Conservation (phyloP, 2,888 invertebrate species). For the Ariolimax columbianus region DNA sequence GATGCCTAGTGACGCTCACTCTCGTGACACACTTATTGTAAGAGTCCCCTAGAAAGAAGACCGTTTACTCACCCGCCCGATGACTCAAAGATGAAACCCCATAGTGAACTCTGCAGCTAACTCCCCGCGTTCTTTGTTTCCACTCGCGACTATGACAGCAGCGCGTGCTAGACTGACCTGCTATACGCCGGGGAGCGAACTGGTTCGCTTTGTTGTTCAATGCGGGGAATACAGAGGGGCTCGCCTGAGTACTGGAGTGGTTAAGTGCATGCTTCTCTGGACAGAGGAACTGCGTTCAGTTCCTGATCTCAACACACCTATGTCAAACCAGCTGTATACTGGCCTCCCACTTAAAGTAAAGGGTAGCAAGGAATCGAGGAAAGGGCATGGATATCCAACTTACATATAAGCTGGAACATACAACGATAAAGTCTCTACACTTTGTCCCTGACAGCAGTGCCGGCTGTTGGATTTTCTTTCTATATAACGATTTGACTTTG, state of each 20-base stretch:
- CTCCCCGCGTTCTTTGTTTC: background rate
- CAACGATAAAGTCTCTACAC: no score
- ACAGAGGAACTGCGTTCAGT: no score
- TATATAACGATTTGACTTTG: no score
- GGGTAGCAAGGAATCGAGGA: no score
- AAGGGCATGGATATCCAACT: no score
- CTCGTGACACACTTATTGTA: background rate
- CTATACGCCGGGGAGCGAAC: background rate
- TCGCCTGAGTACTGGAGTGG: background rate
- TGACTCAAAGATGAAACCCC: slow-evolving; percentile 27
- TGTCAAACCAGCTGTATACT: no score
- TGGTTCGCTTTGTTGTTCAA: slow-evolving; percentile 18
- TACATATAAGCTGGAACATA: no score
- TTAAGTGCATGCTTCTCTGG: no score
- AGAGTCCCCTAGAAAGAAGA: background rate
- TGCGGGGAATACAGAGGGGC: background rate
- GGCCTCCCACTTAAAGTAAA: no score
- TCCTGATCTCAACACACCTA: no score
- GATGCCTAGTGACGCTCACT: background rate
- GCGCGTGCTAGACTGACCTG: background rate
- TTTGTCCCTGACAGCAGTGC: no score
- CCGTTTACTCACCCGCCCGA: slow-evolving; percentile 2
- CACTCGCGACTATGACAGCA: background rate
- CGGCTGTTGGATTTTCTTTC: no score
- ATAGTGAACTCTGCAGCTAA: background rate